A percentile compares a stretch with the other conserved stretches of the same genome.
These are phyloP conservation scores for Protosalanx chinensis DNA, from an alignment of 2,797 vertebrate species.

Conservation along the genomic window DNA sequence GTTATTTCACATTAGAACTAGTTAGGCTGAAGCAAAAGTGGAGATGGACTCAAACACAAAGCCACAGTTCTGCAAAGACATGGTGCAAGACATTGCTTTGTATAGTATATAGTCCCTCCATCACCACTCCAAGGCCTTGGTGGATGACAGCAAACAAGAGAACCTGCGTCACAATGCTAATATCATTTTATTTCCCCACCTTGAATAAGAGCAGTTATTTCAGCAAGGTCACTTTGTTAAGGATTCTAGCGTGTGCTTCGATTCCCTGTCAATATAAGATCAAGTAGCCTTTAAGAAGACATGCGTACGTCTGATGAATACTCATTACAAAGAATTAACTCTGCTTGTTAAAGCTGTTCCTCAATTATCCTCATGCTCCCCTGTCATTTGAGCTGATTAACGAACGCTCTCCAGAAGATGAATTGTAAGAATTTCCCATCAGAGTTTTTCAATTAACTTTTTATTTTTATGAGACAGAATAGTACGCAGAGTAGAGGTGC, in stretches of 20 bases:
- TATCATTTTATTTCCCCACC: neutral
- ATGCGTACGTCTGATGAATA: neutral
- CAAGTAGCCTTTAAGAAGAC: neutral
- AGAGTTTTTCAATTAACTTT: neutral
- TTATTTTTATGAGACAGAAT: neutral
- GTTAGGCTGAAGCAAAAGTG: neutral
- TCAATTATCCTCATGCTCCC: neutral
- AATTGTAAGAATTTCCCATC: neutral
- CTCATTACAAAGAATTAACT: neutral
- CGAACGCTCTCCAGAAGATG: neutral
- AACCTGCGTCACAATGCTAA: neutral
- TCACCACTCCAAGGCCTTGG: neutral
- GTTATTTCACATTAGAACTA: neutral
- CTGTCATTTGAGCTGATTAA: neutral
- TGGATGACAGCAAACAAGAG: neutral
- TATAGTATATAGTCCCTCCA: neutral
- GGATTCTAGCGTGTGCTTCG: neutral
- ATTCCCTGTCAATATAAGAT: conserved; percentile 1
- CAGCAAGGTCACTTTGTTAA: neutral
- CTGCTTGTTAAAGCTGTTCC: neutral
- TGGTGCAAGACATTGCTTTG: no score
- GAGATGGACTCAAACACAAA: neutral
- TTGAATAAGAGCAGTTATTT: neutral
- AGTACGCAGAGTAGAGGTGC: neutral
- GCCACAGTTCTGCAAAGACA: no score